Evolutionary conservation across 2,888 invertebrate genomes (phyloP), one percentile per base, ranked within the genome.

Genomic region (Agrypnus murinus): DNA sequence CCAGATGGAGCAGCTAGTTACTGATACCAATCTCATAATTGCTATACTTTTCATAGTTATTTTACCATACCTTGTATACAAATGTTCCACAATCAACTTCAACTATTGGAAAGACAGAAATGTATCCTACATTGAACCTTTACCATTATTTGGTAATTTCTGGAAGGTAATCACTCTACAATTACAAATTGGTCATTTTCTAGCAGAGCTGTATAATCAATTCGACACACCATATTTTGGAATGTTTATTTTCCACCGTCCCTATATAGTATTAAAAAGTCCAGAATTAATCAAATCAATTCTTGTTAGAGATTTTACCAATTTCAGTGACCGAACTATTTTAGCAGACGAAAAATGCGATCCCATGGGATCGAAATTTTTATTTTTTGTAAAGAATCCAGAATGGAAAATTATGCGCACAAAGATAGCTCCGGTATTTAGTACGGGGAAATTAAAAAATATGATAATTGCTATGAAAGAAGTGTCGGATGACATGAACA

Each of bases 401-500:
- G 84, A 85, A 3, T 89, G 89, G 89, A 87, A 86, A 74, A 83
- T 83, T 43, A 77, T 89, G 17, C 81, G 89, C 14, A 79, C 84
- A 0, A 87, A 87, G 71, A 82, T 89, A 31, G 86, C 87, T 0
- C 88, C 89, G 0, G 86, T 86, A 0, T 86, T 89, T 76, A 87
- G 88, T 1, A 84, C 86, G 0, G 87, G 87, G 17, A 89, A 88
- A 78, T 80, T 89, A 72, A 87, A 86, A 76, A 80, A 80, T 40
- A 87, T 88, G 87, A 83, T 86, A n/a, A n/a, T n/a, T n/a, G n/a
- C n/a, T n/a, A 84, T 88, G 75, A 71, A 81, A 12, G 83, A 85
- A 36, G 84, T 82, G 31, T 83, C 83, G 0, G 67, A 77, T 31
- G 78, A 81, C 36, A 76, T 85, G 38, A 72, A 31, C 10, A 45